phyloP scores from a whole-genome alignment of 2,888 invertebrate species.

The Sphaerophoria taeniata region DNA sequence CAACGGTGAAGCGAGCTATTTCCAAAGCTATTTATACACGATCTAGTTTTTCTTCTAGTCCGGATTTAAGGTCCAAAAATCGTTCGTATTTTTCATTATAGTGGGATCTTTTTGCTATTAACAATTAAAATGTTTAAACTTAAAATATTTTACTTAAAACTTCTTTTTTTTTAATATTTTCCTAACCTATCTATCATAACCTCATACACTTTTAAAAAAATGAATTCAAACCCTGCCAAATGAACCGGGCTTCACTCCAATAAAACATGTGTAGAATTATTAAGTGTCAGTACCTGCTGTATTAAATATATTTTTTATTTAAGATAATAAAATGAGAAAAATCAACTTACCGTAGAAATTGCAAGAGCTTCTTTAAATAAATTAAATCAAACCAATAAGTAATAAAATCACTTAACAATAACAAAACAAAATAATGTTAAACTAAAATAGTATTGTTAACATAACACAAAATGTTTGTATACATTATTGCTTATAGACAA shows the following conservation, averaged over 20 bases:
- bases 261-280: conserved; percentile 73
- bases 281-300: conserved; percentile 75
- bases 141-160: background rate
- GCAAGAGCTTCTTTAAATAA: conserved; percentile 72
- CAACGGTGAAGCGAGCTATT: too few species aligned
- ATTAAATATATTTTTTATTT: conserved; percentile 74
- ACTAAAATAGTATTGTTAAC: conserved; percentile 48
- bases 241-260: conserved; percentile 73
- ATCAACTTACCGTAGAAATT: conserved; percentile 68
- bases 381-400: conserved; percentile 1
- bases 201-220: conserved; percentile 15
- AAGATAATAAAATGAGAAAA: conserved; percentile 55
- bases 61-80: too few species aligned
- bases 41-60: too few species aligned
- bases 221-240: conserved; percentile 69
- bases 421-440: conserved; percentile 30
- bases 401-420: background rate
- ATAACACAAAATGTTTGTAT: conserved; percentile 70
- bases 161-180: background rate
- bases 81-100: too few species aligned
- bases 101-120: too few species aligned
- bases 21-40: too few species aligned
- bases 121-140: too few species aligned
- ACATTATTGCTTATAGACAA: conserved; percentile 63
- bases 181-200: conserved; percentile 13